Evolutionary conservation across 64 coral and sea anemone genomes (phyloP).

Genomic region (Stichodactyla mertensii): DNA sequence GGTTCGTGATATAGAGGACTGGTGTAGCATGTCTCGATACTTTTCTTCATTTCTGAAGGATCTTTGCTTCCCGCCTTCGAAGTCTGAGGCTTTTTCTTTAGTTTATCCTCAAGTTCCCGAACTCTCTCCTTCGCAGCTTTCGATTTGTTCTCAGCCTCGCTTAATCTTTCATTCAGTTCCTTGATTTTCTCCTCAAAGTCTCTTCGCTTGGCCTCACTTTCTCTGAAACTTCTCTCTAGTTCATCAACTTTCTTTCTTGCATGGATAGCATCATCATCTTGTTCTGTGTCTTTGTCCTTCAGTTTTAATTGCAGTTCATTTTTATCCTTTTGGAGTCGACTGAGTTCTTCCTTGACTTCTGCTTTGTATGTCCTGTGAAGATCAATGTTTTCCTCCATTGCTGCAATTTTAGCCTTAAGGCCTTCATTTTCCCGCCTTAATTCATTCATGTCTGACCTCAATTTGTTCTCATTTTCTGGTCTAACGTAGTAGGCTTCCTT

Average conservation of each 20-base stretch:
- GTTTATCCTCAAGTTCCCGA: neutral
- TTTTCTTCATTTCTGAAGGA: neutral
- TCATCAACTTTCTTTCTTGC: slow-evolving; percentile 5
- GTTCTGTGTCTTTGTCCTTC: neutral
- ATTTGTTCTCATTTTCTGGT: slow-evolving; percentile 32
- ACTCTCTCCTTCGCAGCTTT: neutral
- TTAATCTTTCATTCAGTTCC: neutral
- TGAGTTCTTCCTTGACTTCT: slow-evolving; percentile 71
- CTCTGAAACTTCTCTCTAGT: slow-evolving; percentile 8
- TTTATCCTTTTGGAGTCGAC: slow-evolving; percentile 69
- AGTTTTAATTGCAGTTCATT: slow-evolving; percentile 24
- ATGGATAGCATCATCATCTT: neutral
- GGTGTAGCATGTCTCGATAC: neutral
- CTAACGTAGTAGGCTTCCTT: neutral
- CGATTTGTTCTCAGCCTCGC: neutral
- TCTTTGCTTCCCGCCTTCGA: neutral
- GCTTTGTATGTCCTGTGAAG: slow-evolving; percentile 81
- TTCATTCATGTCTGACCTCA: slow-evolving; percentile 54
- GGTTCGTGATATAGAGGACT: neutral
- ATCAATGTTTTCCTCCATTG: slow-evolving; percentile 86
- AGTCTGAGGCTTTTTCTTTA: neutral
- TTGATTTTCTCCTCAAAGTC: slow-evolving; percentile 2
- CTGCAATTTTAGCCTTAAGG: slow-evolving; percentile 73
- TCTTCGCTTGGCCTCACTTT: neutral
- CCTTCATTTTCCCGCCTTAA: slow-evolving; percentile 81